Evolutionary conservation across 2,797 vertebrate genomes (phyloP).

Genomic region (Tenualosa ilisha): DNA sequence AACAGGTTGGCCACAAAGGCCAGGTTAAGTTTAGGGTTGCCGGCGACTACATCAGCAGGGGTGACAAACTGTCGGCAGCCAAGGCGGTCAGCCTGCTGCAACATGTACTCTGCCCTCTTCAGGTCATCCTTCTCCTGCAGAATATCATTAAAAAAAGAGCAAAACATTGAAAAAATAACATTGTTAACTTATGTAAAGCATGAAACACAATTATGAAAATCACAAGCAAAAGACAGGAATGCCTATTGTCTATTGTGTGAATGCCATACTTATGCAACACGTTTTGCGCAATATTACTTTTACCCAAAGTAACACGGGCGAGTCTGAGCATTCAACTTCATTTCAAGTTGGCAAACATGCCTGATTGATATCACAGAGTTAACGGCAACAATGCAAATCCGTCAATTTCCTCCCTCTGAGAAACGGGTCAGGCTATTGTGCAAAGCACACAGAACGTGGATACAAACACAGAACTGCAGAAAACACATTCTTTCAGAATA

Average conservation of each 20-base stretch:
- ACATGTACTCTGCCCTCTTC: slow-evolving; percentile 87
- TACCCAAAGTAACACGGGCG: neutral
- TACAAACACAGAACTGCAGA: too few species aligned
- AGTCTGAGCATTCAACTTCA: neutral
- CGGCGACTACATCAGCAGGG: slow-evolving; percentile 84
- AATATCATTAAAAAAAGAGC: neutral
- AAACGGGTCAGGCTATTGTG: neutral
- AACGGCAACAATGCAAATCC: neutral
- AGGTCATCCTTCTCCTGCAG: slow-evolving; percentile 87
- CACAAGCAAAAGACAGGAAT: too few species aligned
- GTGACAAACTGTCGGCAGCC: slow-evolving; percentile 94
- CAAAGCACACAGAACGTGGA: neutral
- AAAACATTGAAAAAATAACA: too few species aligned
- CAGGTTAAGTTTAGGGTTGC: slow-evolving; percentile 94
- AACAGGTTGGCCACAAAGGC: slow-evolving; percentile 96
- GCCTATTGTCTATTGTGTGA: neutral
- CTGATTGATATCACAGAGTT: neutral
- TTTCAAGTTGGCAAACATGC: neutral
- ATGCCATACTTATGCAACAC: neutral
- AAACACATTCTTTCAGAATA: too few species aligned
- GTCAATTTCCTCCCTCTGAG: neutral
- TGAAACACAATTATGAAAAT: neutral
- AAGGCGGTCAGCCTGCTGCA: slow-evolving; percentile 86
- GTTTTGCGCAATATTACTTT: neutral
- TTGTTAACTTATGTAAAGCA: too few species aligned